Percentiles rank a stretch among this genome's conserved stretches.
These are phyloP conservation scores for Aricia agestis DNA, from an alignment of 1,140 invertebrate species.

Conservation along the genomic window DNA sequence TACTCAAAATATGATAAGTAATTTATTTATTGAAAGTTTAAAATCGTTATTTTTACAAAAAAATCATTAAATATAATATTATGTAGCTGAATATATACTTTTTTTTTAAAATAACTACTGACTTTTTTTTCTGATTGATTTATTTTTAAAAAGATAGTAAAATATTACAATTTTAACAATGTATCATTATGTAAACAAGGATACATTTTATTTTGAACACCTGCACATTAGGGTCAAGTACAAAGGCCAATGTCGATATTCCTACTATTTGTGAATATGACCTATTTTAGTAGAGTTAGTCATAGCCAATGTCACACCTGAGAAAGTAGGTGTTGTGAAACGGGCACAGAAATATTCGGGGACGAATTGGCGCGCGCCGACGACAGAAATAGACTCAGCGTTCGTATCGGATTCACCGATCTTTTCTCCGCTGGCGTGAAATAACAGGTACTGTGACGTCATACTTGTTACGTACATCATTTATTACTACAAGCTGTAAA, in stretches of 20 bases:
- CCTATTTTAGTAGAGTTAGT: conserved; percentile 25
- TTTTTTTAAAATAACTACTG: no score
- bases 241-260: conserved; percentile 68
- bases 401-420: conserved; percentile 70
- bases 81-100: no score
- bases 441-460: conserved; percentile 32
- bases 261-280: conserved; percentile 34
- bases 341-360: conserved; percentile 64
- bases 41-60: no score
- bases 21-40: no score
- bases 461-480: neutral
- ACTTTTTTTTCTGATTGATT: no score
- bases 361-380: conserved; percentile 64
- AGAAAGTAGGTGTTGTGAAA: conserved; percentile 58
- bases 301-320: conserved; percentile 28
- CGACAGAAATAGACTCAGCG: conserved; percentile 60
- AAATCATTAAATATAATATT: no score
- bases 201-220: neutral
- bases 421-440: conserved; percentile 39
- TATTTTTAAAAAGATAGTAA: no score
- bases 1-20: no score
- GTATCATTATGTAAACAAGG: neutral
- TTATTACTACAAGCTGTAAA: neutral
- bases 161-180: neutral
- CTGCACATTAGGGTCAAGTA: conserved; percentile 40